Conservation (phyloP, 2,888 invertebrate genomes). For the Ophraella communa region DNA sequence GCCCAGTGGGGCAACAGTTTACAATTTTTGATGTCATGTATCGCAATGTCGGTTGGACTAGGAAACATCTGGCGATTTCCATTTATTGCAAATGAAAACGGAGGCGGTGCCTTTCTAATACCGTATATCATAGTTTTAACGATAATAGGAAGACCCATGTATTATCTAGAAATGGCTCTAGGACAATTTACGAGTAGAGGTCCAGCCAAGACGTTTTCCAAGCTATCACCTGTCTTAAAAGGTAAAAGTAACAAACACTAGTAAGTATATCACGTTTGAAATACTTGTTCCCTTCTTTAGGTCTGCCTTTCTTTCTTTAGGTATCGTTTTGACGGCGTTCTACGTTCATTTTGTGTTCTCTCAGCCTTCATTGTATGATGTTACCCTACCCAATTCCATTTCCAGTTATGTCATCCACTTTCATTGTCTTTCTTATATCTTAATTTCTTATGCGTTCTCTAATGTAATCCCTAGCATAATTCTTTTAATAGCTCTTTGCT, state of each 20-base stretch:
- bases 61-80: constrained; percentile 75
- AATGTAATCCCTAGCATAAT: too few species aligned
- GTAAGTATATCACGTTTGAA: too few species aligned
- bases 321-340: too few species aligned
- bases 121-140: constrained; percentile 70
- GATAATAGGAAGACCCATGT: constrained; percentile 78
- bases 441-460: too few species aligned
- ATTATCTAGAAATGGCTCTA: constrained; percentile 81
- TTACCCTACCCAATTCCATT: too few species aligned
- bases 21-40: constrained; percentile 72
- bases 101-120: constrained; percentile 72
- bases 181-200: constrained; percentile 86
- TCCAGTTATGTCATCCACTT: too few species aligned
- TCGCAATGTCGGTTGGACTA: constrained; percentile 70
- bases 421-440: too few species aligned
- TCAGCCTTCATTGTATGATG: too few species aligned
- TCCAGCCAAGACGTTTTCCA: constrained; percentile 74
- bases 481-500: too few species aligned
- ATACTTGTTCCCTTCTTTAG: too few species aligned
- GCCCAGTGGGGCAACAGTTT: constrained; percentile 66
- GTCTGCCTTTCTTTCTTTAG: too few species aligned
- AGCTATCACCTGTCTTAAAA: constrained; percentile 75
- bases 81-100: constrained; percentile 71
- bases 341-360: too few species aligned
- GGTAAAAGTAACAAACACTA: constrained; percentile 61